Evolutionary conservation across 2,888 invertebrate species (phyloP), one percentile per base, ranked within the genome.

Genomic region (Pyrrhosoma nymphula): DNA sequence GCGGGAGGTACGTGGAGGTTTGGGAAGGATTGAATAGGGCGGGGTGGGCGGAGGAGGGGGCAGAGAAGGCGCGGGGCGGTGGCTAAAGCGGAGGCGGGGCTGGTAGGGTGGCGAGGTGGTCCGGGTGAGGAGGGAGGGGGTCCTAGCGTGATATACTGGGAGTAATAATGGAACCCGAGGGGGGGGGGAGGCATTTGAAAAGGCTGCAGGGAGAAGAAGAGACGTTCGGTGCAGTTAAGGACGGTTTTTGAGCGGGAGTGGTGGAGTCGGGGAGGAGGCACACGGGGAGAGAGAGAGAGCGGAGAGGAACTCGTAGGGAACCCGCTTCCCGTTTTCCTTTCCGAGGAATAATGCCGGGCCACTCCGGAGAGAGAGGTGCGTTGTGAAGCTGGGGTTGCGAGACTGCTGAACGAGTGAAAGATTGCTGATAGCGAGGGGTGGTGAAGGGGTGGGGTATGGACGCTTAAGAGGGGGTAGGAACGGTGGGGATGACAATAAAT

Each of bases 91-190:
- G 35, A 3, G 39, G 14, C 20, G 89, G 26, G 56, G n/a, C 14
- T 4, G 55, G n/a, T n/a, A 26, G 47, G 47, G 26, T 55, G 47
- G n/a, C 26, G 89, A 55, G 55, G 89, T 3, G 55, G 35, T 23
- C 4, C 20, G 89, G 23, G 89, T 56, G 88, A 2, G 35, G 26
- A 26, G 23, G 39, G 47, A 12, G n/a, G 56, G 55, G 89, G 55
- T n/a, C 89, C 26, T 56, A 16, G 55, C 89, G 93, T 93, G 93
- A 93, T 93, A 93, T 93, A 93, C 93, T 93, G 93, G 69, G 63
- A 93, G 93, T 93, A 93, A 93, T 93, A 93, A 93, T 93, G 93
- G 93, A 75, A 93, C 93, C 56, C 8, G n/a, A n/a, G n/a, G n/a
- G n/a, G n/a, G n/a, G 12, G 20, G 60, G 93, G 69, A 69, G 93